Evolutionary conservation across 2,797 vertebrate species (phyloP), one percentile per base, ranked within the genome.

Genomic region (Crypturellus tataupa): DNA sequence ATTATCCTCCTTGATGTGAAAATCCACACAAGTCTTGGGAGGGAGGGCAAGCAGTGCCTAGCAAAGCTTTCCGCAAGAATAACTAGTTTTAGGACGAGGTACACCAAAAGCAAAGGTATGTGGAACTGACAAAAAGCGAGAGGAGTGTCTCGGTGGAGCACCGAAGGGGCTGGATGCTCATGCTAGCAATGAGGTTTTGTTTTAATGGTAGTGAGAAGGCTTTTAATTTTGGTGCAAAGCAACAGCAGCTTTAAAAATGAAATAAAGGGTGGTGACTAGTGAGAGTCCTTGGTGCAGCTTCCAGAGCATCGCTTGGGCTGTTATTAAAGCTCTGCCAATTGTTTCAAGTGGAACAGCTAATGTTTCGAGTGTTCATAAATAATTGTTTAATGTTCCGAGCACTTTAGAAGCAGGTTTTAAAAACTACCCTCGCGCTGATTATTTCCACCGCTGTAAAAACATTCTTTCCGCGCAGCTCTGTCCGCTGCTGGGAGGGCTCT

Each of bases 311-410:
- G 92, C 94, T 82, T 91, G 89, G 90, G 91, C 75, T 93, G 89
- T 95, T 96, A 94, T 96, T 91, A 96, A 96, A 95, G 83, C 81
- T 69, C 71, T 95, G 94, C 94, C 93, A 95, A 91, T 94, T 78
- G 91, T 82, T 97, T 96, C 93, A 95, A 96, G 95, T 96, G 95
- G 96, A 97, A 96, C 83, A 93, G 95, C 95, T 96, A 96, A 96
- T 95, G 94, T 91, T 96, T 96, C 95, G 94, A 94, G 95, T 97
- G 95, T 96, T 97, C 95, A 96, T 96, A 96, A 96, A 96, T 95
- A 97, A 96, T 95, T 96, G 96, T 96, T 96, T 95, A 96, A 96
- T 97, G 95, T 96, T 96, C 91, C 95, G 95, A 94, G 91, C 93
- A 94, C 93, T 96, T 97, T 90, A 94, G 91, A 39, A 91, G 94